Percentiles rank a stretch among this genome's conserved stretches.
Conservation (phyloP, 2,888 invertebrate species). For the Ecliptopera silaceata region DNA sequence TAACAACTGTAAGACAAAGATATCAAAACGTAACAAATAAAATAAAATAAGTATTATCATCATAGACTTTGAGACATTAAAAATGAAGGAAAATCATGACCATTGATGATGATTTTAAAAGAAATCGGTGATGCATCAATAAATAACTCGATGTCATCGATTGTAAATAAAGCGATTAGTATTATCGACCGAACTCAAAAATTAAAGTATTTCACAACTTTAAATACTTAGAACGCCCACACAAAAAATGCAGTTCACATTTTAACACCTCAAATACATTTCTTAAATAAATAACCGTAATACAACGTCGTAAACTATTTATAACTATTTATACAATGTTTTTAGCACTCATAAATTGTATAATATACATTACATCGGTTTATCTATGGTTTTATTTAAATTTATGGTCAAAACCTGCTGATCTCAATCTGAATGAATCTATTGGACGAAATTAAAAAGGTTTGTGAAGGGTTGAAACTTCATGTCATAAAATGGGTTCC, state of each 20-base stretch:
- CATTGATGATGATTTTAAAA: no score
- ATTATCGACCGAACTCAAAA: no score
- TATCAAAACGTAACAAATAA: no score
- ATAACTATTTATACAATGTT: conserved; percentile 36
- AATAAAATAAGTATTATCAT: no score
- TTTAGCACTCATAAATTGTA: conserved; percentile 39
- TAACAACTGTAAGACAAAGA: no score
- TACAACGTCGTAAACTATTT: conserved; percentile 27
- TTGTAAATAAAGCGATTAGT: neutral
- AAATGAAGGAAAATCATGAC: no score
- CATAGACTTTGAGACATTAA: no score
- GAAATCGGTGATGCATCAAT: no score
- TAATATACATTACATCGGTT: conserved; percentile 34
- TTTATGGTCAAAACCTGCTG: conserved; percentile 29
- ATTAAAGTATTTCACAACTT: neutral
- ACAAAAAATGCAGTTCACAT: conserved; percentile 13
- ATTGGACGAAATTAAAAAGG: conserved; percentile 29
- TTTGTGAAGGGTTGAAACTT: conserved; percentile 1
- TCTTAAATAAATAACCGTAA: conserved; percentile 28
- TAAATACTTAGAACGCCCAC: conserved; percentile 14
- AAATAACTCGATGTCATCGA: no score
- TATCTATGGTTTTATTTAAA: conserved; percentile 34
- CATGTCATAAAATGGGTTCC: conserved; percentile 10
- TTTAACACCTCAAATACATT: conserved; percentile 35
- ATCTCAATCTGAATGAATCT: conserved; percentile 30